Evolutionary conservation across 2,113 vertebrate species (phyloP).

Genomic region (Chascanopsetta lugubris): DNA sequence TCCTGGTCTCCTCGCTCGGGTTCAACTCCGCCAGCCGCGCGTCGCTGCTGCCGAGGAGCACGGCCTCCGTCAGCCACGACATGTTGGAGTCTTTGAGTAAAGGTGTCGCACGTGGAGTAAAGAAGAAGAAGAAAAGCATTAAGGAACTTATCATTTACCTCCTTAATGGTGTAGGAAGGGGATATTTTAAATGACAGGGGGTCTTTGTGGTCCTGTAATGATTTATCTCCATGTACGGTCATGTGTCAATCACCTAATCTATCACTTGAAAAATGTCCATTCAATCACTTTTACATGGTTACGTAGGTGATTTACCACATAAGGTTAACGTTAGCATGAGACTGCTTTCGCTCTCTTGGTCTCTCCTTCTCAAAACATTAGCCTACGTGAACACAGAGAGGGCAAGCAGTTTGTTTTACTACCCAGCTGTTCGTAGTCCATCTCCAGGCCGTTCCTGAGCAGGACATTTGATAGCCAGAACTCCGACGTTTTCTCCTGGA

Average conservation of each 20-base stretch:
- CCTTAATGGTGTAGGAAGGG: neutral
- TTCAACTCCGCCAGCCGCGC: slow-evolving; percentile 73
- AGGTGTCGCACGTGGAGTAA: neutral
- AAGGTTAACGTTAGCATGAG: neutral
- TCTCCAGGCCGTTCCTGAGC: slow-evolving; percentile 83
- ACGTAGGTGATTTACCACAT: neutral
- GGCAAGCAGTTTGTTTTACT: slow-evolving; percentile 32
- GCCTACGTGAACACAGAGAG: slow-evolving; percentile 7
- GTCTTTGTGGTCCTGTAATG: neutral
- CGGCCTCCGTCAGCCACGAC: slow-evolving; percentile 78
- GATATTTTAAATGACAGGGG: neutral
- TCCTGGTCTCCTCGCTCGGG: slow-evolving; percentile 75
- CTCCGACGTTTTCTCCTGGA: slow-evolving; percentile 78
- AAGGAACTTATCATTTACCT: neutral
- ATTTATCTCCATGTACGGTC: too few species aligned
- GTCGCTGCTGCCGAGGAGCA: slow-evolving; percentile 77
- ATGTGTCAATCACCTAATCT: too few species aligned
- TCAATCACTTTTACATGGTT: slow-evolving; percentile 5
- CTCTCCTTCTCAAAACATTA: slow-evolving; percentile 11
- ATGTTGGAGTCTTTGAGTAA: slow-evolving; percentile 70
- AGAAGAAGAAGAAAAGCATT: neutral
- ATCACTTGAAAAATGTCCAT: too few species aligned
- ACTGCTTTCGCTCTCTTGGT: neutral
- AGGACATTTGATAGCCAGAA: slow-evolving; percentile 83
- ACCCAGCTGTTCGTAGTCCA: slow-evolving; percentile 83